A percentile compares a stretch with the other conserved stretches of the same genome.
Evolutionary conservation across 2,113 vertebrate species (phyloP).

Genomic region (Oryzias curvinotus): DNA sequence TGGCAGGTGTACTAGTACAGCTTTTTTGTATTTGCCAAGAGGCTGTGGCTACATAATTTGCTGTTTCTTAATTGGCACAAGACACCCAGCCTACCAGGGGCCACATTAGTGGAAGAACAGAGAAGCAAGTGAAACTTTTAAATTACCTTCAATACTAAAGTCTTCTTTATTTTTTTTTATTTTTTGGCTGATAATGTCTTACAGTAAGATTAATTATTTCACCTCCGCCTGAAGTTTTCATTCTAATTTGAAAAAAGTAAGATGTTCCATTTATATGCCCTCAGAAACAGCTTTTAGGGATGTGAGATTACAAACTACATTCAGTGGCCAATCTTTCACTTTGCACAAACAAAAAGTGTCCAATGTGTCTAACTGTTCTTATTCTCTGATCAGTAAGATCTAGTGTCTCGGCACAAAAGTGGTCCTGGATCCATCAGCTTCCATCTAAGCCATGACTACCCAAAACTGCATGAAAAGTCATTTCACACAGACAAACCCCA

Average conservation of each 20-base stretch:
- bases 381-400: no score
- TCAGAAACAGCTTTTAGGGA: constrained; percentile 8
- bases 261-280: neutral
- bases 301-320: constrained; percentile 27
- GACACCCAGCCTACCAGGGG: constrained; percentile 19
- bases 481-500: constrained; percentile 22
- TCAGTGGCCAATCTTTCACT: constrained; percentile 9
- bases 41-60: constrained; percentile 36
- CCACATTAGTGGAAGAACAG: constrained; percentile 36
- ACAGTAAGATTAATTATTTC: constrained; percentile 5
- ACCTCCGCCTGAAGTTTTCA: neutral
- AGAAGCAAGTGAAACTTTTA: constrained; percentile 28
- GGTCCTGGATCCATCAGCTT: no score
- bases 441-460: no score
- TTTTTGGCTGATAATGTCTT: constrained; percentile 17
- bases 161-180: neutral
- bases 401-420: no score
- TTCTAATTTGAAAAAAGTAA: neutral
- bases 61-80: constrained; percentile 46
- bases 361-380: constrained; percentile 24
- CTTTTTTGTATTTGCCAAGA: constrained; percentile 19
- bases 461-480: constrained; percentile 23
- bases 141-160: constrained; percentile 27
- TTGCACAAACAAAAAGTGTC: constrained; percentile 4
- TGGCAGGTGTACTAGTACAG: constrained; percentile 17